Base-by-base conservation (phyloP, 2,888 invertebrate species). In the Ligdia adustata region DNA sequence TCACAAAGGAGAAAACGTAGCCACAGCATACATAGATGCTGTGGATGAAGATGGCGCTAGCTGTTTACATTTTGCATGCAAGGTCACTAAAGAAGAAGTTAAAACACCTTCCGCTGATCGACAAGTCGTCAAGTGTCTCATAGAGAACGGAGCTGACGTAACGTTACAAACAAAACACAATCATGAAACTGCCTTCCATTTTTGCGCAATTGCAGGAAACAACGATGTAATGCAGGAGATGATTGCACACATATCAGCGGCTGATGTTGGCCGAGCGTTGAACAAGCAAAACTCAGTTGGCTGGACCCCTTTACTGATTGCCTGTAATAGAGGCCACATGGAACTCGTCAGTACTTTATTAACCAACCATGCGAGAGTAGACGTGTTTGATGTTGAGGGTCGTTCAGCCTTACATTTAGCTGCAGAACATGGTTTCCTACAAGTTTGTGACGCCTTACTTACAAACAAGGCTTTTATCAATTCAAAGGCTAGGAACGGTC, bases 391-490 rank as follows among this genome's bases (percentile, higher is more conserved):
- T 78, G 95, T 94, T 57, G 99, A 99, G 83, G 97, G 97, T 18
- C 91, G 99, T 68, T 99, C 99, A 1, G 99, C 99, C 0, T 91
- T 99, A 35, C 99, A 99, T 82, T 89, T 99, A 64, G 98, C 98
- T 7, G 98, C 98, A 0, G 98, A 99, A 82, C 95, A 95, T 68
- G 99, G 99, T 2, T 98, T 95, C 75, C 91, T 98, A 63, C 93
- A 95, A 90, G 96, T 97, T 0, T 97, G 97, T 81, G 96, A 97
- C 90, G 97, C 93, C 0, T 89, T 99, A 38, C 91, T 99, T 26
- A 95, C 96, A 35, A 96, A 98, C 85, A 99, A 99, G 85, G 99
- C 99, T 0, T 99, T 99, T 82, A 99, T 99, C 56, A 99, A 99
- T 85, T 98, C 98, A 9, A 99, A 99, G 84, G 98, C 99, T 0